A percentile compares a stretch with the other conserved stretches of the same genome.
Conservation (phyloP, 2,797 vertebrate species). For the Mormyrus hasselquistii region DNA sequence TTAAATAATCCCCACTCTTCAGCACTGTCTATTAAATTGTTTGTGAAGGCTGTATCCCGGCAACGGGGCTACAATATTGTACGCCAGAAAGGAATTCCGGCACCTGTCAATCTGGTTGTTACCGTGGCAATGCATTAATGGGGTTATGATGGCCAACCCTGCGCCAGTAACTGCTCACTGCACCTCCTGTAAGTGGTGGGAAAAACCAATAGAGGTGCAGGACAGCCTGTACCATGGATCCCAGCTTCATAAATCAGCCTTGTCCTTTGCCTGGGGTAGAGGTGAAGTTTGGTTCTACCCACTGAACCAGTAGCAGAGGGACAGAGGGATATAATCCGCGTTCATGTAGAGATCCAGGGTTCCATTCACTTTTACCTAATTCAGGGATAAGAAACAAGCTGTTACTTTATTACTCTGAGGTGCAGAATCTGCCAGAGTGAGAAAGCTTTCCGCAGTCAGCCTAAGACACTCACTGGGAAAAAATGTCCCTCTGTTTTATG, state of each 20-base stretch:
- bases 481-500: constrained; percentile 4
- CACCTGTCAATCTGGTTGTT: constrained; percentile 22
- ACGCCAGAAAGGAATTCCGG: background rate
- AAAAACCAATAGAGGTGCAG: constrained; percentile 21
- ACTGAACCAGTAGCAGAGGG: background rate
- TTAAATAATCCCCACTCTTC: constrained; percentile 1
- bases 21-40: constrained; percentile 10
- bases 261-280: background rate
- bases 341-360: background rate
- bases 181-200: constrained; percentile 5
- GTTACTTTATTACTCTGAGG: background rate
- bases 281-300: background rate
- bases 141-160: constrained; percentile 8
- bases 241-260: background rate
- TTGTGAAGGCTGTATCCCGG: background rate
- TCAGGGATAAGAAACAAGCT: background rate
- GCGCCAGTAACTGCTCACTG: background rate
- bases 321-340: background rate
- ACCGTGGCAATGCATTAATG: background rate
- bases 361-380: background rate
- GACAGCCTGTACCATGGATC: background rate
- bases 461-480: background rate
- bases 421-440: background rate
- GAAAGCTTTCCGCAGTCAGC: background rate
- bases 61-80: background rate